Evolutionary conservation across 2,888 invertebrate genomes (phyloP), one percentile per base, ranked within the genome.

Genomic region (Chrysolina americana): DNA sequence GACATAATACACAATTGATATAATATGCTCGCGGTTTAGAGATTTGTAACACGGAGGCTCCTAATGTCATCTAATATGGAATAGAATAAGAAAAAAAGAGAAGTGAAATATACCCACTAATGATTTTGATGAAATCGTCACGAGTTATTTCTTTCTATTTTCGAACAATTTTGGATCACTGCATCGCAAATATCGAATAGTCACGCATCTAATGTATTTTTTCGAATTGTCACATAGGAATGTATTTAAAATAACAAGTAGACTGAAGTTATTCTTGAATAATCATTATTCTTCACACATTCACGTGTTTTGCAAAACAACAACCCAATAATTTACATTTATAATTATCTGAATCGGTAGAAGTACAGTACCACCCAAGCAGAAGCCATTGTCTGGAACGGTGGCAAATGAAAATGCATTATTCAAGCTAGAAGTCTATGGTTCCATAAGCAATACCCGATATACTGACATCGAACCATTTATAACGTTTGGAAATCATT

Each of bases 271-370:
- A 48, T 72, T 74, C 69, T 48, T 56, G 72, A 66, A 73, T 76
- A 68, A 76, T 76, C 71, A 76, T 76, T 78, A 77, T 79, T 75
- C 76, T 70, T 65, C 59, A 65, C 72, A 75, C 74, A 71, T 70
- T 75, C 76, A 74, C 72, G 75, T 76, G 69, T 64, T 65, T 73
- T 70, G 28, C 66, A 68, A 74, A 72, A 74, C 71, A 71, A 73
- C 74, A 75, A 76, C 74, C 72, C 73, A 75, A 73, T 75, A 66
- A 80, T 78, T 80, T 78, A 68, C 78, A 79, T 79, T 77, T 65
- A 76, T 79, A 76, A 78, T 78, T 78, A 64, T 78, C 71, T 66
- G 41, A 79, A 78, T 75, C 74, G 70, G 75, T 70, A 75, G 69
- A 75, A 76, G 71, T 74, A 74, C 68, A 44, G n/a, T 65, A 59